Evolutionary conservation across 2,888 invertebrate species (phyloP).

Genomic region (Artemia sinica): DNA sequence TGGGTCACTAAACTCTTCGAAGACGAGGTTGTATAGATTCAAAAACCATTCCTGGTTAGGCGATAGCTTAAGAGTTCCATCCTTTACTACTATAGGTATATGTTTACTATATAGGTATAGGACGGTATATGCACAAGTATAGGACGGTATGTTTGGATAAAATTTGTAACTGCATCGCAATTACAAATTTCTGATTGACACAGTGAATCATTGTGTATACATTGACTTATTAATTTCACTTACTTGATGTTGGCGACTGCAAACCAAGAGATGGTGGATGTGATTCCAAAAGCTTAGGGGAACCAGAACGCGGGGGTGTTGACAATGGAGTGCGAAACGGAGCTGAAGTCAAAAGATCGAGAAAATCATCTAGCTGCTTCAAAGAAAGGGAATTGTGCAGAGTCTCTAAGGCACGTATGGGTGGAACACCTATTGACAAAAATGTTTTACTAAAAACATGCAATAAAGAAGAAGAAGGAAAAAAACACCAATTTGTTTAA

Average conservation of each 20-base stretch:
- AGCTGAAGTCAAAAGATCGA: constrained; percentile 64
- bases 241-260: constrained; percentile 11
- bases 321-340: constrained; percentile 34
- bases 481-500: constrained; percentile 20
- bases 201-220: too few relatives aligned
- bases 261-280: not conserved
- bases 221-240: not conserved
- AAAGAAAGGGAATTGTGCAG: constrained; percentile 89
- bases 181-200: too few relatives aligned
- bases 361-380: constrained; percentile 69
- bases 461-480: constrained; percentile 14
- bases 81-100: too few relatives aligned
- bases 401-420: constrained; percentile 89
- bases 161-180: too few relatives aligned
- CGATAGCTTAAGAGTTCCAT: too few relatives aligned
- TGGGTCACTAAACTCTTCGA: too few relatives aligned
- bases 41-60: too few relatives aligned
- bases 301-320: not conserved
- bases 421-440: constrained; percentile 52
- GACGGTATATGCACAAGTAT: too few relatives aligned
- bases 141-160: too few relatives aligned
- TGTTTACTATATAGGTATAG: too few relatives aligned
- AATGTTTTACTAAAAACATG: constrained; percentile 19
- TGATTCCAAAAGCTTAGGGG: not conserved
- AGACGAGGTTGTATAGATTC: too few relatives aligned